Evolutionary conservation across 2,888 invertebrate species (phyloP).

Genomic region (Lasius platythorax): DNA sequence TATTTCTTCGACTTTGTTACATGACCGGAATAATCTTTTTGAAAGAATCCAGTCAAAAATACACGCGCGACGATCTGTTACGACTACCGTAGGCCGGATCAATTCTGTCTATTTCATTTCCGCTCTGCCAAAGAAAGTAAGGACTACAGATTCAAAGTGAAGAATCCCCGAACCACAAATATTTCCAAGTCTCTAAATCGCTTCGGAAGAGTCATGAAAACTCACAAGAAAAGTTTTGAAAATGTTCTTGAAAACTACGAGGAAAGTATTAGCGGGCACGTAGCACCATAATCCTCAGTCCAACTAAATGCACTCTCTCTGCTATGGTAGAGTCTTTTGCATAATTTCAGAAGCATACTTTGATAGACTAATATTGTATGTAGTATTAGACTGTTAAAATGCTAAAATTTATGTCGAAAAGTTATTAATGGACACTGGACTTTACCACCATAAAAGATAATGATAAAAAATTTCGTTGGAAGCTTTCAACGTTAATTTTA

Average conservation of each 20-base stretch:
- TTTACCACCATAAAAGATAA: neutral
- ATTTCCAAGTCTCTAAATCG: slow-evolving; percentile 66
- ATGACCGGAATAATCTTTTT: slow-evolving; percentile 19
- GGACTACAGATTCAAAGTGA: slow-evolving; percentile 53
- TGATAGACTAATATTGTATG: neutral
- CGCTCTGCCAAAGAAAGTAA: slow-evolving; percentile 31
- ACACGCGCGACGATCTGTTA: slow-evolving; percentile 23
- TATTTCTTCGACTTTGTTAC: neutral
- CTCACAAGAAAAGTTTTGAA: slow-evolving; percentile 64
- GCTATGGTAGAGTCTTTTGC: neutral
- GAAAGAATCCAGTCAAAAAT: slow-evolving; percentile 13
- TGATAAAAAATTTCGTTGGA: neutral
- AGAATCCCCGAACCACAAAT: slow-evolving; percentile 52
- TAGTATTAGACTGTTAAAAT: neutral
- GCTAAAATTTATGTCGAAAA: neutral
- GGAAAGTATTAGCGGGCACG: slow-evolving; percentile 42
- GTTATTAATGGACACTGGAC: neutral
- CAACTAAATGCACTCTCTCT: neutral
- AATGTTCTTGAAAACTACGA: slow-evolving; percentile 66
- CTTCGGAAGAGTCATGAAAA: slow-evolving; percentile 63
- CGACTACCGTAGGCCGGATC: slow-evolving; percentile 30
- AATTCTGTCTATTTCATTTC: slow-evolving; percentile 51
- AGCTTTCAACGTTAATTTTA: neutral
- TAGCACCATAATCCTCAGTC: neutral
- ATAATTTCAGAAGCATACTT: neutral